Evolutionary conservation across 1,140 invertebrate genomes (phyloP).

Genomic region (Camponotus floridanus): DNA sequence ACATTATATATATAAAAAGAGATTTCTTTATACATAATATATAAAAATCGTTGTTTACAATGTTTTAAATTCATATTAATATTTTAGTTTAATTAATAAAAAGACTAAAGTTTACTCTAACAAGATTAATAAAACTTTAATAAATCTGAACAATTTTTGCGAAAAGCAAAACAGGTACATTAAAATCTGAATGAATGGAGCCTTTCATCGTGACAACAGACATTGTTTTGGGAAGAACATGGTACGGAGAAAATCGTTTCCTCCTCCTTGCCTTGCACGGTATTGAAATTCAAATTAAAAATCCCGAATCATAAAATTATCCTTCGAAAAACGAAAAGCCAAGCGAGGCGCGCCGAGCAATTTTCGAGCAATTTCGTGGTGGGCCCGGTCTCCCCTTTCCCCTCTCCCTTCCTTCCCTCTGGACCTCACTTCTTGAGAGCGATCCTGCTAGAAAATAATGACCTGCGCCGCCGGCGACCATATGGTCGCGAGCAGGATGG

Average conservation of each 20-base stretch:
- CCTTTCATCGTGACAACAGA: neutral
- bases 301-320: slow-evolving; percentile 56
- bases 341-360: slow-evolving; percentile 49
- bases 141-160: neutral
- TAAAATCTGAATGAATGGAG: neutral
- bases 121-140: too few relatives aligned
- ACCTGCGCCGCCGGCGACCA: slow-evolving; percentile 77
- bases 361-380: slow-evolving; percentile 72
- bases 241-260: slow-evolving; percentile 1
- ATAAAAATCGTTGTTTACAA: too few relatives aligned
- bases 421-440: slow-evolving; percentile 13
- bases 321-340: slow-evolving; percentile 47
- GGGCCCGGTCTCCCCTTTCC: slow-evolving; percentile 69
- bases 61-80: neutral
- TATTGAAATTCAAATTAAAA: slow-evolving; percentile 61
- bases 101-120: neutral
- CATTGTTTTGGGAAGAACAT: slow-evolving; percentile 45
- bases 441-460: slow-evolving; percentile 59
- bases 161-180: neutral
- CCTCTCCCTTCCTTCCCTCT: neutral
- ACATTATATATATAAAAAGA: neutral
- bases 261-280: neutral
- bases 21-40: neutral
- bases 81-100: slow-evolving; percentile 10
- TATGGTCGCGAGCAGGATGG: slow-evolving; percentile 84